A percentile compares a stretch with the other conserved stretches of the same genome.
Evolutionary conservation across 2,797 vertebrate genomes (phyloP).

Genomic region (Hoplostethus mediterraneus): DNA sequence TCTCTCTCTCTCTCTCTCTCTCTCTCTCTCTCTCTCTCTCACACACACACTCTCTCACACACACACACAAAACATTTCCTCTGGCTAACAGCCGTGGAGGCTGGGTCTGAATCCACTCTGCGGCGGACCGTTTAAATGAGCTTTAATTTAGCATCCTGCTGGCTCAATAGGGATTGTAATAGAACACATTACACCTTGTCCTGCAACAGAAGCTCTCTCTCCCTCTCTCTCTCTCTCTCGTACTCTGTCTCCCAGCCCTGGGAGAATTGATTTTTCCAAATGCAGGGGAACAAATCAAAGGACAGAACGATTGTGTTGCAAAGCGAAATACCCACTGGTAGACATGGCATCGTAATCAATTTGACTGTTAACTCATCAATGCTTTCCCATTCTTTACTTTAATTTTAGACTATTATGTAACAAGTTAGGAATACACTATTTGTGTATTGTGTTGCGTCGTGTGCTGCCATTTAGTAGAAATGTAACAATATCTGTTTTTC

Average conservation of each 20-base stretch:
- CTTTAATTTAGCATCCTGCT: constrained; percentile 80
- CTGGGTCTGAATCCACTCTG: constrained; percentile 62
- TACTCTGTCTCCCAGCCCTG: constrained; percentile 43
- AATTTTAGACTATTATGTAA: constrained; percentile 63
- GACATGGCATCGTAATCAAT: constrained; percentile 74
- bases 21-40: constrained; percentile 5
- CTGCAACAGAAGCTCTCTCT: constrained; percentile 56
- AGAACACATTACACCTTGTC: constrained; percentile 79
- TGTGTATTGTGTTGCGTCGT: background rate
- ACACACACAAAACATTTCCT: constrained; percentile 20
- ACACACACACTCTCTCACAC: constrained; percentile 24
- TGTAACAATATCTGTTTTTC: too few relatives aligned
- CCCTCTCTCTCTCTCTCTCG: constrained; percentile 11
- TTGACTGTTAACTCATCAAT: constrained; percentile 75
- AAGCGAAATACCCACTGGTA: constrained; percentile 57
- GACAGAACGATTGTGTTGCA: constrained; percentile 75
- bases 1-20: background rate
- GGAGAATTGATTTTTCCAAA: constrained; percentile 81
- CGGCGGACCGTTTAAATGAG: constrained; percentile 71
- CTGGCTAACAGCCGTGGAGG: constrained; percentile 59
- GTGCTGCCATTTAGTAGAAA: too few relatives aligned
- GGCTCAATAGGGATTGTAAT: constrained; percentile 77
- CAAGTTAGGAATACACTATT: constrained; percentile 57
- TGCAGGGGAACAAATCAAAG: constrained; percentile 78
- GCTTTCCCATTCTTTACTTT: constrained; percentile 65